Evolutionary conservation across 1,140 invertebrate species (phyloP).

Genomic region (Caenorhabditis briggsae): DNA sequence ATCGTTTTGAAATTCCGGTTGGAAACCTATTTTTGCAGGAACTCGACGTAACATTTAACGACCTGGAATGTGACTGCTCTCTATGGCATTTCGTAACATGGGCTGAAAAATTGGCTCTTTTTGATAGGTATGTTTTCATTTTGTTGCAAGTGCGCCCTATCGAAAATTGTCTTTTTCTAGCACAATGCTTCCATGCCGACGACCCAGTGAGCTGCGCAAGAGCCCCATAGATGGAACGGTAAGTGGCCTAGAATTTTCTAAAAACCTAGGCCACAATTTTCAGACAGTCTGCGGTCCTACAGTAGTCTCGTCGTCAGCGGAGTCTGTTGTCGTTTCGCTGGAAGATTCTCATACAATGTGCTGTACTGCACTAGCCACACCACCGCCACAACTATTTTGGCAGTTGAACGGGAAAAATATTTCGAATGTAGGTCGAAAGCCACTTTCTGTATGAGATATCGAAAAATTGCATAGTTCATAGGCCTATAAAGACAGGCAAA

Average conservation of each 20-base stretch:
- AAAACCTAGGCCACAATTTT: background rate
- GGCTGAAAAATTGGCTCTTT: conserved; percentile 55
- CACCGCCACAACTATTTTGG: conserved; percentile 45
- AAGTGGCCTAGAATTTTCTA: background rate
- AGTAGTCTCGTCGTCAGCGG: conserved; percentile 13
- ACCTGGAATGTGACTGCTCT: conserved; percentile 56
- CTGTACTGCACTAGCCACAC: conserved; percentile 34
- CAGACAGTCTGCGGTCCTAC: conserved; percentile 53
- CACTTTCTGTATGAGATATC: background rate
- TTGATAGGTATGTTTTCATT: conserved; percentile 28
- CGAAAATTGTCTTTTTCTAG: background rate
- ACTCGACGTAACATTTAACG: conserved; percentile 59
- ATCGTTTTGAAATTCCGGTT: no score
- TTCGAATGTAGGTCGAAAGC: conserved; percentile 8
- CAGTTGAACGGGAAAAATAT: conserved; percentile 54
- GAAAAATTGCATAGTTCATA: background rate
- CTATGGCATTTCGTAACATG: conserved; percentile 55
- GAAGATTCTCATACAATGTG: conserved; percentile 29
- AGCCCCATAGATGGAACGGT: conserved; percentile 38
- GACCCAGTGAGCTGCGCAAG: conserved; percentile 20
- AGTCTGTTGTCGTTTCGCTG: conserved; percentile 9
- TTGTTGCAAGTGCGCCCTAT: background rate
- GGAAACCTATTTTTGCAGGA: conserved; percentile 23
- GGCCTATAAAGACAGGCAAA: background rate
- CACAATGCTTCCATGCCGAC: conserved; percentile 22